Evolutionary conservation across 64 coral and sea anemone genomes (phyloP), one percentile per base, ranked within the genome.

Genomic region (Montipora sp.): DNA sequence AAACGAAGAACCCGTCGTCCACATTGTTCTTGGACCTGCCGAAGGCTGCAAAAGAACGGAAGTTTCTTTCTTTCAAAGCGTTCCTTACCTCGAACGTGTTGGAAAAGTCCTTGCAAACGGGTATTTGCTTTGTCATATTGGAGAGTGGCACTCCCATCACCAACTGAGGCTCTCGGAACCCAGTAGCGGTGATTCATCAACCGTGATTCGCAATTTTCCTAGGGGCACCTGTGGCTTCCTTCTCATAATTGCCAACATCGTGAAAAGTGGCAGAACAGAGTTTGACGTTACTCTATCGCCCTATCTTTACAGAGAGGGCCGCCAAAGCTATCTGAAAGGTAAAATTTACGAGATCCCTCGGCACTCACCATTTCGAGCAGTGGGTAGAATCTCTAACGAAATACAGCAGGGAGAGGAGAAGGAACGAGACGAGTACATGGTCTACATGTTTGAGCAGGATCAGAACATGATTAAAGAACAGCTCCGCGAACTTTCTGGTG

Each of bases 111-210:
- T 96, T 0, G 93, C 95, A 0, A 55, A 73, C 10, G 61, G 75
- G 3, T 96, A 93, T 68, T 69, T 71, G 75, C 80, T 96, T n/a
- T 96, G 95, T 48, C 95, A 96, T 22, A 93, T 96, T 8, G 95
- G 95, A 61, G 95, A 96, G 11, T 96, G 95, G 95, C 95, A 96
- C 73, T 96, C 95, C 4, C 95, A 96, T 36, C 95, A 96, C 45
- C 80, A 57, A 21, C 55, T 96, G 22, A 10, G 65, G 2, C 50
- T 96, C 23, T 90, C 71, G 18, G 66, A 93, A 18, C 95, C 95
- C 47, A 96, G 95, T 46, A 18, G 10, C 24, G 95, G 95, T 44
- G 95, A 96, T 66, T 92, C 83, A 43, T 79, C 82, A 16, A 93
- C 91, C n/a, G 77, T 96, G 0, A 88, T 69, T 18, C 77, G 91